These are phyloP conservation scores for Clupea harengus DNA, from an alignment of 2,113 vertebrate species.

Conservation along the genomic window DNA sequence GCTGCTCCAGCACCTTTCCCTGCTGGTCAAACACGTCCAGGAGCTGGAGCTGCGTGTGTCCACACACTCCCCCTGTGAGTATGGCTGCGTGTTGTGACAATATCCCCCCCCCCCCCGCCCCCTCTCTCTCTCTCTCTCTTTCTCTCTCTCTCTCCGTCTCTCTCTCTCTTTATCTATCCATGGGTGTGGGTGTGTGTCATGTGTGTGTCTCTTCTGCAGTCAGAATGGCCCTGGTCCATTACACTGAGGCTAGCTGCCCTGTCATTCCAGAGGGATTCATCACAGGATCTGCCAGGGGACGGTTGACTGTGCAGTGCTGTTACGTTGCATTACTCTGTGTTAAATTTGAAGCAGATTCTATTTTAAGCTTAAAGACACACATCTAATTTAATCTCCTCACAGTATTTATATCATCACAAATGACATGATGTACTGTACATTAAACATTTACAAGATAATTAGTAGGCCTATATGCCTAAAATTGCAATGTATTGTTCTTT, in stretches of 20 bases:
- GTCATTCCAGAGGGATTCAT: neutral
- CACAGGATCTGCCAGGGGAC: neutral
- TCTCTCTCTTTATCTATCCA: too few relatives aligned
- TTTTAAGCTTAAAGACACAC: neutral
- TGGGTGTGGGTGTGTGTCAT: too few relatives aligned
- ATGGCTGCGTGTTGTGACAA: neutral
- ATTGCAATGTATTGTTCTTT: neutral
- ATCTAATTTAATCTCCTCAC: neutral
- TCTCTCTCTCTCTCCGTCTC: neutral
- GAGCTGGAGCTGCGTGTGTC: conserved; percentile 90
- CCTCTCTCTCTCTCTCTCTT: neutral
- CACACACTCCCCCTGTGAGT: conserved; percentile 81
- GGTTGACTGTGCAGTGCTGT: neutral
- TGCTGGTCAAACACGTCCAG: conserved; percentile 94
- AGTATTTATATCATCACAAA: too few relatives aligned
- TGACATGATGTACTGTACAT: too few relatives aligned
- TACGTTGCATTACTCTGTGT: neutral
- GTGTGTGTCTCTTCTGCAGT: too few relatives aligned
- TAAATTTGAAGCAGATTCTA: neutral
- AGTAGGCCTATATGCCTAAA: too few relatives aligned
- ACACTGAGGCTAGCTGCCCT: too few relatives aligned
- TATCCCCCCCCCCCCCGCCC: neutral
- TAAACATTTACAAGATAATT: too few relatives aligned
- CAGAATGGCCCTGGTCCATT: too few relatives aligned
- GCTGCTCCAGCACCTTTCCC: conserved; percentile 90